Evolutionary conservation across 2,113 vertebrate species (phyloP), one percentile per base, ranked within the genome.

Genomic region (Eidolon helvum): DNA sequence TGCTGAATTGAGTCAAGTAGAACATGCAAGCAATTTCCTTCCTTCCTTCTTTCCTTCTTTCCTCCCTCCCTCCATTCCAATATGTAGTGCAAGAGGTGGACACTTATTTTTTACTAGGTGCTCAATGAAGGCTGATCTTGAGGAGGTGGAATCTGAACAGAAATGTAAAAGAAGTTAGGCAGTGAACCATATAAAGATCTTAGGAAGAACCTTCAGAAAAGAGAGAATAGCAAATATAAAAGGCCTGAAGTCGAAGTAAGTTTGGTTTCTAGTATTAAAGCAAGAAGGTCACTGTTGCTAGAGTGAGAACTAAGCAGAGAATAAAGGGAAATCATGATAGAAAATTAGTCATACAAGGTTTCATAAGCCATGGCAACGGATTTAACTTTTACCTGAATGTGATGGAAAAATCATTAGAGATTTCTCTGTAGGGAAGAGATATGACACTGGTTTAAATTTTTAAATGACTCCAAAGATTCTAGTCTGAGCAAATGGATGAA

Each of bases 161-260:
- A 92, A 94, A 78, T 55, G 8, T 74, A 59, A 72, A 90, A 79
- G 33, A 88, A 69, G 9, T 61, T 87, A 61, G 57, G 0, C 2
- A 71, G 22, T 48, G 21, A 74, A 30, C 40, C 1, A 50, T 19
- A 19, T 69, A 53, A 79, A 91, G 22, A 63, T 72, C 57, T 91
- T 45, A 74, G 35, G 43, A 72, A 95, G 57, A 93, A 80, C 55
- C 87, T 91, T 65, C 10, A 53, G 40, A 19, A 55, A 82, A 85
- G 33, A 94, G 7, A 83, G 21, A 92, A n/a, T 48, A 69, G 16
- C 19, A 88, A 95, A 89, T 85, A 74, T 9, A 84, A 91, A 92
- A 40, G 5, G 43, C 8, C 19, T 50, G 12, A 87, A 69, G 38
- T 75, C 55, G 35, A 91, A 84, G 65, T 87, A 94, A 75, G 0